A percentile compares a stretch with the other conserved stretches of the same genome.
phyloP scores from a whole-genome alignment of 64 coral and sea anemone species.

The Porites lutea region DNA sequence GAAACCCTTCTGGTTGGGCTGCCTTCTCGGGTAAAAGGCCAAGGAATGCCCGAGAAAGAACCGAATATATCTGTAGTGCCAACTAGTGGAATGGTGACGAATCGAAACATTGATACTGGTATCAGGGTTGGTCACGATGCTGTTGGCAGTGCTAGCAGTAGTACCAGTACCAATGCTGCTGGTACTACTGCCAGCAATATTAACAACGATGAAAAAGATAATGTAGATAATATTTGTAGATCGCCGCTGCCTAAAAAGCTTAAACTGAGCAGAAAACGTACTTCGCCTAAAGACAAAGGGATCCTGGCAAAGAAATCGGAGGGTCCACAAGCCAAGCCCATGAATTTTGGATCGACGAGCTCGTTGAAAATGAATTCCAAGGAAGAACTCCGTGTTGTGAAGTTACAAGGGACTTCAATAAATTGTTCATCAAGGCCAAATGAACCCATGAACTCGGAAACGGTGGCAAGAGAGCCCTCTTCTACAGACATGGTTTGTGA shows the following conservation, averaged over 20 bases:
- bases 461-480: background rate
- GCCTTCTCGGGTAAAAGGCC: background rate
- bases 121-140: no score
- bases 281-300: conserved; percentile 3
- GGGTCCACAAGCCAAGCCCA: background rate
- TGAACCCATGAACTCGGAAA: background rate
- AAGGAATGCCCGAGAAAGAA: background rate
- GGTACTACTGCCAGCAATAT: background rate
- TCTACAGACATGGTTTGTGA: background rate
- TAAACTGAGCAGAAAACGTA: conserved; percentile 13
- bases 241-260: conserved; percentile 22
- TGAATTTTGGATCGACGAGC: background rate
- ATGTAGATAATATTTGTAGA: background rate
- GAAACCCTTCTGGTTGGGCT: background rate
- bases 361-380: background rate
- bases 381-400: background rate
- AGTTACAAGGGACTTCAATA: background rate
- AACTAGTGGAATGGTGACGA: background rate
- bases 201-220: background rate
- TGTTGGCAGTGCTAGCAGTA: background rate
- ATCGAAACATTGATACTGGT: background rate
- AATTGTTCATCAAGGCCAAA: background rate
- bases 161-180: background rate
- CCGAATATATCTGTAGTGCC: background rate
- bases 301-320: background rate